phyloP scores from a whole-genome alignment of 2,113 vertebrate genomes.

The Bothrops jararaca region DNA sequence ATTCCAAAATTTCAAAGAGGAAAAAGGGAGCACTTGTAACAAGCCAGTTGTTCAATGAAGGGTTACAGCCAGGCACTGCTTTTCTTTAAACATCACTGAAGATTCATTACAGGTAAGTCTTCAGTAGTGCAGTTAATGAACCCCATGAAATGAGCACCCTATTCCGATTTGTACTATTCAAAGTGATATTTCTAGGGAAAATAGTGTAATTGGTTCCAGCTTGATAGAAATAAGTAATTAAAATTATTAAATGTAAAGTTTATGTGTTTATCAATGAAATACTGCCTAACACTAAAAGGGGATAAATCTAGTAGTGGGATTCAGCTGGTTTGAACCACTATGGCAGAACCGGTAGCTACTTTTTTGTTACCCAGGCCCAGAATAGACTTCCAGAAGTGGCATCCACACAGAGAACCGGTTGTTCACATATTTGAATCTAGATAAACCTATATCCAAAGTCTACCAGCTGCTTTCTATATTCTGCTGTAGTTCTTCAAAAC shows the following conservation, averaged over 20 bases:
- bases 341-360: too few species aligned
- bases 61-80: background rate
- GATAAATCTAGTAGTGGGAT: background rate
- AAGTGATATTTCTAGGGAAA: background rate
- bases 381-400: too few species aligned
- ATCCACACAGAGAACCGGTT: too few species aligned
- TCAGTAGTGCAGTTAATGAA: background rate
- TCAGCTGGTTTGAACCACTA: too few species aligned
- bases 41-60: background rate
- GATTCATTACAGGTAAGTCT: background rate
- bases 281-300: background rate
- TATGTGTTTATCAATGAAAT: background rate
- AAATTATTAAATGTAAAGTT: background rate
- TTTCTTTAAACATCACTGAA: background rate
- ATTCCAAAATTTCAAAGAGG: background rate
- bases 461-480: background rate
- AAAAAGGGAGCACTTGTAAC: background rate
- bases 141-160: background rate
- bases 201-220: background rate
- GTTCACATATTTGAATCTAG: too few species aligned
- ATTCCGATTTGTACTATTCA: background rate
- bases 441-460: background rate
- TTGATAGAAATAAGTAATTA: background rate
- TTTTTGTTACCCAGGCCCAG: too few species aligned
- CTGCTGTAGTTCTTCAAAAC: background rate